Conservation (phyloP, 2,797 vertebrate genomes). For the Ataeniobius toweri region DNA sequence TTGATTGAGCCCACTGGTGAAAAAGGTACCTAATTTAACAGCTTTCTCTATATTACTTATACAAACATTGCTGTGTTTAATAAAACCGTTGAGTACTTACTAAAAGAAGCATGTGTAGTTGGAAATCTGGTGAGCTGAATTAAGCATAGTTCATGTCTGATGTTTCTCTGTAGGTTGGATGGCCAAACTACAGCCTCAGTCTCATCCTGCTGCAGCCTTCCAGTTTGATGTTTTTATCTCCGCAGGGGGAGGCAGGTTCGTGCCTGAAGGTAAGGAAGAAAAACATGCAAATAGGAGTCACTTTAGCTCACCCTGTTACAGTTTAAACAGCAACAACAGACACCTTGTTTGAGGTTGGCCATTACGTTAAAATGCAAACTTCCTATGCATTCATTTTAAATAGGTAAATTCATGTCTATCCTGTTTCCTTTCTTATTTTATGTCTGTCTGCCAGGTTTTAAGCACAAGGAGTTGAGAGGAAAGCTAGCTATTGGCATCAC, state of each 20-base stretch:
- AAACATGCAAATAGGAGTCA: not conserved
- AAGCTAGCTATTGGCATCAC: constrained; percentile 95
- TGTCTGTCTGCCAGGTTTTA: constrained; percentile 83
- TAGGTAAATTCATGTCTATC: not conserved
- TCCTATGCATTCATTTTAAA: not conserved
- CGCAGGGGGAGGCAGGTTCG: constrained; percentile 89
- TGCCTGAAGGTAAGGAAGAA: constrained; percentile 87
- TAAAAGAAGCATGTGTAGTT: not conserved
- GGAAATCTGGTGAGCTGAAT: not conserved
- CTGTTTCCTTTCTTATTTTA: constrained; percentile 10
- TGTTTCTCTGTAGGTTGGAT: constrained; percentile 80
- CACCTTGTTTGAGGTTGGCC: constrained; percentile 9
- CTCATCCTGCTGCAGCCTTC: constrained; percentile 79
- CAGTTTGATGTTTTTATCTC: constrained; percentile 93
- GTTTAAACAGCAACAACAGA: not conserved
- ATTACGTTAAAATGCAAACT: not conserved
- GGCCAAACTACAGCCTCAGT: constrained; percentile 81
- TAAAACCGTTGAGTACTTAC: not conserved
- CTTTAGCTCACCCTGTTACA: constrained; percentile 7
- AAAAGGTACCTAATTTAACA: constrained; percentile 51
- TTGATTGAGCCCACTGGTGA: constrained; percentile 76
- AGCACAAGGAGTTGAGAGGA: constrained; percentile 89
- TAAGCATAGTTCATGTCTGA: not conserved
- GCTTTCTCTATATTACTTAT: not conserved
- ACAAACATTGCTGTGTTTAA: not conserved